Evolutionary conservation across 1,140 invertebrate genomes (phyloP).

Genomic region (Hermatobates lingyangjiaoensis): DNA sequence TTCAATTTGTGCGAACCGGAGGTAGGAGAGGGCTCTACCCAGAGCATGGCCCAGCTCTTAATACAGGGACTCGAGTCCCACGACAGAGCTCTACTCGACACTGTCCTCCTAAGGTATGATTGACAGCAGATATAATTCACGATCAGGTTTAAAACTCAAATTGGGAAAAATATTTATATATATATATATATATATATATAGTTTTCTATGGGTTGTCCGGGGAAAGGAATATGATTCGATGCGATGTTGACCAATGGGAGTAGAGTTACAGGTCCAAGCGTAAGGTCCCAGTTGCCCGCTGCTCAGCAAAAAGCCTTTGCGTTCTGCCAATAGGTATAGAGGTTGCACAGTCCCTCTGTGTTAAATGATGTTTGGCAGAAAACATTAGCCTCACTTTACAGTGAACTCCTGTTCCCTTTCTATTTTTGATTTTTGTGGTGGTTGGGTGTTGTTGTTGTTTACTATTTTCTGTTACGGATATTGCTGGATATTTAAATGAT

Average conservation of each 20-base stretch:
- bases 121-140: not conserved
- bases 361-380: no score
- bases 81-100: slow-evolving; percentile 8
- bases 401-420: no score
- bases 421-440: no score
- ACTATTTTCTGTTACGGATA: no score
- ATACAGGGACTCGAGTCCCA: slow-evolving; percentile 10
- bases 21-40: not conserved
- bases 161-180: not conserved
- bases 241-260: no score
- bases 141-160: not conserved
- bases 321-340: no score
- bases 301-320: no score
- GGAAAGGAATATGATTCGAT: not conserved
- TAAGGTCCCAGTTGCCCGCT: not conserved
- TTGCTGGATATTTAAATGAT: no score
- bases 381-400: no score
- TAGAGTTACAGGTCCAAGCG: not conserved
- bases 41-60: slow-evolving; percentile 9
- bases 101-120: slow-evolving; percentile 3
- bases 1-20: slow-evolving; percentile 1
- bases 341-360: no score
- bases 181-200: not conserved
- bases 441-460: no score
- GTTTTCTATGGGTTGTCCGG: not conserved